Evolutionary conservation across 2,113 vertebrate species (phyloP), one percentile per base, ranked within the genome.

Genomic region (Vulpes lagopus): DNA sequence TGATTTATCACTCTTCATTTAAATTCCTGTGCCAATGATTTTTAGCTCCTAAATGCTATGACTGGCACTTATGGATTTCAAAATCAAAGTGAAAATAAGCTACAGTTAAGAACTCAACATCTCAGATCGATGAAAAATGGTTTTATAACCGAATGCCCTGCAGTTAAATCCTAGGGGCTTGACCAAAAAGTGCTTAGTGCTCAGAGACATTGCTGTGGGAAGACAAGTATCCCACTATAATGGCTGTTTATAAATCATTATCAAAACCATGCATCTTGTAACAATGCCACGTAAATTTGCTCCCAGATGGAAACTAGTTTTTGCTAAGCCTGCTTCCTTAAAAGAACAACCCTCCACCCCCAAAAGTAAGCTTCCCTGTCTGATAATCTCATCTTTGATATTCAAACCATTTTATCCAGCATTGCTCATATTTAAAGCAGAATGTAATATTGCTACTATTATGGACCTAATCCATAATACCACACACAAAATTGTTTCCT

Each of bases 11-110:
- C 69, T 97, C 98, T 97, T 97, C 98, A 98, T 98, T 99, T 98
- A 96, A 98, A 98, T 94, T 96, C 84, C 79, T 69, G 67, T 87
- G 89, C 84, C 98, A 98, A 96, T 95, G 96, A 98, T 97, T 98
- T 98, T 98, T 96, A 57, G 0, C 97, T 98, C 95, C 97, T 98
- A 98, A 98, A 95, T 97, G 76, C 97, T 97, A 62, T 97, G 98
- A 98, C 94, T 98, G 98, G 94, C 98, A 98, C 89, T 98, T 98
- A 98, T 82, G 73, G 98, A 99, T 98, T 98, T 98, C 78, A 98
- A 98, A 98, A 98, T 98, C 98, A 98, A 98, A 98, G 95, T 89
- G 97, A 98, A 98, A 99, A 98, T 98, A 98, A 98, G 97, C 96
- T 94, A 92, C 96, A 97, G 97, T 97, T 98, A 98, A 97, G 98